These are phyloP conservation scores for Eueremaeus valkanovi DNA, from an alignment of 2,888 invertebrate species.

Conservation along the genomic window DNA sequence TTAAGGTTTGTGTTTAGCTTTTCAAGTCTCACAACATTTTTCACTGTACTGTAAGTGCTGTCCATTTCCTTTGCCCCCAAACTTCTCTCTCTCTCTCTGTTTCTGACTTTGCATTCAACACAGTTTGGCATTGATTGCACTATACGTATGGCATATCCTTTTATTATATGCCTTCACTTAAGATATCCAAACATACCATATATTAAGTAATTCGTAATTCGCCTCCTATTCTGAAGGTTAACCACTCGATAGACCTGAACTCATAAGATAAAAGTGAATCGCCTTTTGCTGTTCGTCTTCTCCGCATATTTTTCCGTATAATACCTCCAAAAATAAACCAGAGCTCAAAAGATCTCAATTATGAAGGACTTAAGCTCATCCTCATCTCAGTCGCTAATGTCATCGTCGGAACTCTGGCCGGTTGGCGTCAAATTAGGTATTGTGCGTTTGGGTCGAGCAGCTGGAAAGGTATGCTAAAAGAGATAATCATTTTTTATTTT, in stretches of 20 bases:
- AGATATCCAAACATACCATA: background rate
- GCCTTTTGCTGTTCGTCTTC: background rate
- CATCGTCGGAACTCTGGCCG: slow-evolving; percentile 29
- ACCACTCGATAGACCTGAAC: background rate
- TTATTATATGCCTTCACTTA: background rate
- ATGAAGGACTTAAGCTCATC: background rate
- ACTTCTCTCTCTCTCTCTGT: slow-evolving; percentile 17
- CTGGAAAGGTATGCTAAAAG: slow-evolving; percentile 53
- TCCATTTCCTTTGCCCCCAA: background rate
- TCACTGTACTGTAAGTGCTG: background rate
- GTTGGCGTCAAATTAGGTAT: slow-evolving; percentile 51
- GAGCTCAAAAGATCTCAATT: background rate
- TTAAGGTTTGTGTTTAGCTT: background rate
- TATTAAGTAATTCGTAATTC: slow-evolving; percentile 10
- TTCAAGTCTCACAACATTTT: slow-evolving; percentile 6
- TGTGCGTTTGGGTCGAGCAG: slow-evolving; percentile 55
- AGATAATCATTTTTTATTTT: background rate
- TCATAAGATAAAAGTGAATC: slow-evolving; percentile 7
- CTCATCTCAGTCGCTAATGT: background rate
- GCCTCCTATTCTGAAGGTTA: slow-evolving; percentile 4
- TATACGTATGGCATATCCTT: slow-evolving; percentile 5
- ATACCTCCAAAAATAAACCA: too few species aligned
- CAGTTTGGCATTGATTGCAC: background rate
- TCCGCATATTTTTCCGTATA: background rate
- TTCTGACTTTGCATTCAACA: background rate